These are phyloP conservation scores for Triplophysa tibetana DNA, from an alignment of 2,113 vertebrate genomes.

Conservation along the genomic window DNA sequence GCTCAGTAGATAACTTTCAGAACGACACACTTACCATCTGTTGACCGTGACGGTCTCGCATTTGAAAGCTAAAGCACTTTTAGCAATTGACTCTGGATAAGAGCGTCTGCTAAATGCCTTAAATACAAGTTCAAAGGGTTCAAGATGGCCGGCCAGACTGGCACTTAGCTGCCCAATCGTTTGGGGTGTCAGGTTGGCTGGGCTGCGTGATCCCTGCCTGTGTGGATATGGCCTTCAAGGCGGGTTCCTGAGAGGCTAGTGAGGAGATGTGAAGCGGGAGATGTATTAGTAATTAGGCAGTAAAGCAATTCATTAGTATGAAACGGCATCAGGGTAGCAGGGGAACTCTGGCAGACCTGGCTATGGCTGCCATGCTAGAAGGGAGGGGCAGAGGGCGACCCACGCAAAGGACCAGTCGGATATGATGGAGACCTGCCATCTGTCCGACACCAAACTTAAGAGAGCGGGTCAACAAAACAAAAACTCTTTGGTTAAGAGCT, in stretches of 20 bases:
- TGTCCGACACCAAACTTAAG: neutral
- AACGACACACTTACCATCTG: constrained; percentile 11
- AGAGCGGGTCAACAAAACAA: neutral
- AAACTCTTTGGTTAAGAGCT: neutral
- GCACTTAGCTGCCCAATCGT: constrained; percentile 12
- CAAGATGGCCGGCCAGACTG: neutral
- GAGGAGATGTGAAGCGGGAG: constrained; percentile 20
- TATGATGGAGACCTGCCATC: constrained; percentile 2
- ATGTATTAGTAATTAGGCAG: constrained; percentile 40
- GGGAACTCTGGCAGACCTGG: constrained; percentile 13
- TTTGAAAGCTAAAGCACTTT: constrained; percentile 13
- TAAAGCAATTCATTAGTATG: constrained; percentile 31
- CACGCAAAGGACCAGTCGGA: neutral
- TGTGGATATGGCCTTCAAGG: constrained; percentile 11
- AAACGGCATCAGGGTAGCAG: neutral
- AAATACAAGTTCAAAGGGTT: constrained; percentile 24
- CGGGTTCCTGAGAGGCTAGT: neutral
- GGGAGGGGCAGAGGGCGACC: constrained; percentile 7
- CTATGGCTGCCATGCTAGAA: constrained; percentile 19
- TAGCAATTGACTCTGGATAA: neutral
- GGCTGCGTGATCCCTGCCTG: neutral
- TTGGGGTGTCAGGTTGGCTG: constrained; percentile 5
- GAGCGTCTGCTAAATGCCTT: constrained; percentile 29
- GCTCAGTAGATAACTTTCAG: constrained; percentile 6
- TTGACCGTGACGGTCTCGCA: constrained; percentile 2